phyloP scores from a whole-genome alignment of 1,140 invertebrate genomes.

The Neomicropteryx cornuta region DNA sequence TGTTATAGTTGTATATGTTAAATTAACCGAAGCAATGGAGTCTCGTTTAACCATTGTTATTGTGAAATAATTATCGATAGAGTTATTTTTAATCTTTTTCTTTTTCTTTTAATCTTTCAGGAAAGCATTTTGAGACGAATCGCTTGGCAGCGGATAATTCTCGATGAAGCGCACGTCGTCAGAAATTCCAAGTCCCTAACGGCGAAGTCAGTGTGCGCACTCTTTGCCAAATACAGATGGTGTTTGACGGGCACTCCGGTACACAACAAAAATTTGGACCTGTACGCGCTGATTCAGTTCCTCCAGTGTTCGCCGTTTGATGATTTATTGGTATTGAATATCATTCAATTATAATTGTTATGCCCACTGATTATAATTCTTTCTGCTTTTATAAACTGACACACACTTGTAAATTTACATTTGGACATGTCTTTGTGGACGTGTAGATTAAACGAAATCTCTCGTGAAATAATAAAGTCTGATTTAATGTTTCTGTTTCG shows the following conservation, averaged over 20 bases:
- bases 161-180: constrained; percentile 90
- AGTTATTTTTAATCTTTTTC: no score
- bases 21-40: no score
- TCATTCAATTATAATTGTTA: constrained; percentile 8
- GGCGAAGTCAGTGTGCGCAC: constrained; percentile 54
- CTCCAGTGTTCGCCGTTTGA: constrained; percentile 77
- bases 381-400: not conserved
- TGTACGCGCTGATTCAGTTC: constrained; percentile 82
- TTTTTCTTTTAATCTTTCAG: constrained; percentile 53
- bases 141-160: constrained; percentile 73
- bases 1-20: no score
- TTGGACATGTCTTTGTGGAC: no score
- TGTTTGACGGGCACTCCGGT: constrained; percentile 89
- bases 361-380: no score
- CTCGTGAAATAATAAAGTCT: no score
- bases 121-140: constrained; percentile 49
- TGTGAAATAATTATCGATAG: no score
- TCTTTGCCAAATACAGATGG: constrained; percentile 62
- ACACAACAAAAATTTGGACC: constrained; percentile 85
- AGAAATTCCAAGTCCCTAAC: constrained; percentile 76
- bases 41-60: no score
- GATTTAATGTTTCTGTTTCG: no score
- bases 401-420: not conserved
- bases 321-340: constrained; percentile 60
- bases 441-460: no score